Base-by-base conservation (phyloP, 2,888 invertebrate species). In the Oligia latruncula region DNA sequence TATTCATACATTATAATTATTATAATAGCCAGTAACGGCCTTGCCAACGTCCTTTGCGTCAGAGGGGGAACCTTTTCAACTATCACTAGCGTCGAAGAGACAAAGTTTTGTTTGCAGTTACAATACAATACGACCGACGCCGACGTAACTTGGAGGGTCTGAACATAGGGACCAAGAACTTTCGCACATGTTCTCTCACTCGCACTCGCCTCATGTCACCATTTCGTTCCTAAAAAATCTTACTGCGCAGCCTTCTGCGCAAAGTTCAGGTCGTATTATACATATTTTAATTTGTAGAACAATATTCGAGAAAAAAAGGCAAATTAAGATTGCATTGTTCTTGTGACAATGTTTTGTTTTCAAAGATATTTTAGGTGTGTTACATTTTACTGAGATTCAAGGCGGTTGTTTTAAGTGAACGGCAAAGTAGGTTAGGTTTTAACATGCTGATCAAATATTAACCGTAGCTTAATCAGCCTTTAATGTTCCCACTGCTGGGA, bases 31-130 rank as follows among this genome's bases (percentile, higher is more conserved):
- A 74, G 87, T 9, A 20, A 84, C 92, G 90, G 87, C 94, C 95
- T 95, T 94, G 94, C 90, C 29, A 87, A 89, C 93, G 93, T 90
- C 95, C 95, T 95, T 92, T 93, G 87, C 90, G 90, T 91, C 92
- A 92, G 89, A 86, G 77, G 82, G 85, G 87, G 90, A 92, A 92
- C 92, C 91, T 92, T 92, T 92, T 91, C 89, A 90, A 94, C 94
- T 94, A 92, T 94, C 93, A 92, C 93, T 85, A 78, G 65, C n/a
- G 74, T 83, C 83, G 6, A 15, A 58, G 9, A 6, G 60, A 85
- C 84, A 71, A 88, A 77, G 29, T 80, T 86, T 46, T 60, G 62
- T 73, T 68, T 80, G 70, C 80, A 46, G 60, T 73, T 81, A 55
- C 13, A 29, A 29, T 29, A 29, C 29, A 29, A 29, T 29, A 29